Percentiles rank a stretch among this genome's conserved stretches.
Conservation (phyloP, 2,888 invertebrate genomes). For the Protophormia terraenovae region DNA sequence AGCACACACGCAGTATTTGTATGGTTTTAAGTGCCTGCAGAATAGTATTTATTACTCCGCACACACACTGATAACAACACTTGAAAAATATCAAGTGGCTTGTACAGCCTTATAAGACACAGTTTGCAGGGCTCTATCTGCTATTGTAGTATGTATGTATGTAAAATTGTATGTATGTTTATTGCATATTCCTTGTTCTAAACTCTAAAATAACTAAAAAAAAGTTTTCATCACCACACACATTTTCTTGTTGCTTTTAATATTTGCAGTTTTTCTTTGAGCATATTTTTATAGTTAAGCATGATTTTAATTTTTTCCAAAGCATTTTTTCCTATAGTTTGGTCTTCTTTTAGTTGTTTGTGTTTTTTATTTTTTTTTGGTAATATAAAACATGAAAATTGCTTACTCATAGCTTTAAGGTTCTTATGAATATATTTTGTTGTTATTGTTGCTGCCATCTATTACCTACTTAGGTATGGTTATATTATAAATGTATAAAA, state of each 20-base stretch:
- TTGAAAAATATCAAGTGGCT: too few species aligned
- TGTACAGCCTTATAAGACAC: too few species aligned
- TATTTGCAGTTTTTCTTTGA: slow-evolving; percentile 60
- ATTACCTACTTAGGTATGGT: slow-evolving; percentile 50
- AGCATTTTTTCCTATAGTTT: slow-evolving; percentile 63
- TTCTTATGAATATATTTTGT: slow-evolving; percentile 23
- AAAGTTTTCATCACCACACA: slow-evolving; percentile 51
- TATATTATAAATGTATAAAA: neutral
- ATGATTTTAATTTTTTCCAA: slow-evolving; percentile 43
- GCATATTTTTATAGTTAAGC: slow-evolving; percentile 58
- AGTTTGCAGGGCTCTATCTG: neutral
- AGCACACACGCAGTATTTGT: too few species aligned
- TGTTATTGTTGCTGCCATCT: slow-evolving; percentile 37
- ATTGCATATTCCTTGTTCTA: slow-evolving; percentile 31
- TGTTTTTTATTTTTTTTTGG: slow-evolving; percentile 41
- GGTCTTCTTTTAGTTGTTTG: slow-evolving; percentile 30
- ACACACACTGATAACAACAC: too few species aligned
- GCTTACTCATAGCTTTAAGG: slow-evolving; percentile 65
- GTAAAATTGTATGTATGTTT: slow-evolving; percentile 15
- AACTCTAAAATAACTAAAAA: slow-evolving; percentile 13
- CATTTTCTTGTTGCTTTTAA: slow-evolving; percentile 14
- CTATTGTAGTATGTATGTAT: neutral
- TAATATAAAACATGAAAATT: slow-evolving; percentile 59
- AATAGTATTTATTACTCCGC: too few species aligned
- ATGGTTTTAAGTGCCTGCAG: too few species aligned